phyloP scores from a whole-genome alignment of 1,140 invertebrate species.

The Neoseiulus cucumeris region DNA sequence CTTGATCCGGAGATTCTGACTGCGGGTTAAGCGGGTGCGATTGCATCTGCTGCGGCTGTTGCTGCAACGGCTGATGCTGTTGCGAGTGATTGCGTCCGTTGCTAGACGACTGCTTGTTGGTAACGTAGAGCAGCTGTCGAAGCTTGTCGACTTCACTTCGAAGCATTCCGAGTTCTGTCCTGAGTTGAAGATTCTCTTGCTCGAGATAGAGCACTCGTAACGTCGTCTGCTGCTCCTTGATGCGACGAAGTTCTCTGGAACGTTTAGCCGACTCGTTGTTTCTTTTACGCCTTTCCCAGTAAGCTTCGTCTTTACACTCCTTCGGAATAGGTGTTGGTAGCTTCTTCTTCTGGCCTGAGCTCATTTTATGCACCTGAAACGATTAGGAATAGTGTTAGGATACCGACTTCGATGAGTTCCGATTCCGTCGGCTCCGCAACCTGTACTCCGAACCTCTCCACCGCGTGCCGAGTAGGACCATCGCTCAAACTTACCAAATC shows the following conservation, averaged over 20 bases:
- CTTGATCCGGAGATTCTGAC: too few relatives aligned
- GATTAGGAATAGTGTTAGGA: neutral
- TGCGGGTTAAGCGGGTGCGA: neutral
- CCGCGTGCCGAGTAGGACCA: too few relatives aligned
- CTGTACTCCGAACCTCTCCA: neutral
- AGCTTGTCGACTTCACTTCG: constrained; percentile 25
- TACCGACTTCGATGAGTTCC: neutral
- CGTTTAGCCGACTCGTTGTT: constrained; percentile 31
- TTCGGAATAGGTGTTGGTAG: constrained; percentile 21
- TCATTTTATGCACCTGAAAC: constrained; percentile 8
- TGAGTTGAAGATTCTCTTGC: constrained; percentile 28
- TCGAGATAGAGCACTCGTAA: constrained; percentile 25
- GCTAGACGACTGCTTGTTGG: neutral
- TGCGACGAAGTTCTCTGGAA: constrained; percentile 26
- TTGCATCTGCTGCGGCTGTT: neutral
- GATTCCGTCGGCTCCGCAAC: neutral
- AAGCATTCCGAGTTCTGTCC: constrained; percentile 24
- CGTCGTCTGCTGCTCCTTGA: constrained; percentile 25
- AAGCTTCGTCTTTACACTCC: constrained; percentile 26
- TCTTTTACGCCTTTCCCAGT: constrained; percentile 29
- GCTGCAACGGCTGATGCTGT: neutral
- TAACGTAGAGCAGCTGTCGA: constrained; percentile 23
- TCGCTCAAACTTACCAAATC: neutral
- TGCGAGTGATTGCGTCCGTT: neutral
- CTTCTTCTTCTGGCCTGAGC: constrained; percentile 22